These are phyloP conservation scores for Lordiphosa clarofinis DNA, from an alignment of 1,140 invertebrate genomes.

Conservation along the genomic window DNA sequence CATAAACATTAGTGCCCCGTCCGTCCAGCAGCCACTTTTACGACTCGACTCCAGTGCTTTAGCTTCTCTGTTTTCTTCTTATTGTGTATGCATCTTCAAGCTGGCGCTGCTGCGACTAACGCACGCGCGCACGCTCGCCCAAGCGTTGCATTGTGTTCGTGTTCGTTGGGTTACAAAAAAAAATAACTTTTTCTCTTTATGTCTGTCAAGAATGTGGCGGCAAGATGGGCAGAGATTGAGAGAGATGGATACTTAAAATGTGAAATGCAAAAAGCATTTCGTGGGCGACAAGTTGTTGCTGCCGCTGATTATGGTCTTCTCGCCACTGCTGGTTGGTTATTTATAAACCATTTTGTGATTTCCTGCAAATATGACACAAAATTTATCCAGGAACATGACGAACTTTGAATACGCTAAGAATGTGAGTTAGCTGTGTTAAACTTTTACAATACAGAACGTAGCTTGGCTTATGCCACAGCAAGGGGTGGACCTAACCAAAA, in stretches of 20 bases:
- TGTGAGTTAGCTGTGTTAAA: too few relatives aligned
- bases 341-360: constrained; percentile 1
- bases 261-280: constrained; percentile 16
- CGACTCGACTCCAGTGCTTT: not conserved
- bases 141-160: constrained; percentile 49
- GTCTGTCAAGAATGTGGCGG: constrained; percentile 55
- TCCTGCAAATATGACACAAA: not conserved
- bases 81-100: not conserved
- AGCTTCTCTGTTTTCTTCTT: constrained; percentile 1
- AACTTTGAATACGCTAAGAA: not conserved
- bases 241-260: constrained; percentile 7
- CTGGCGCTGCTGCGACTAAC: constrained; percentile 8
- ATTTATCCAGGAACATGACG: not conserved
- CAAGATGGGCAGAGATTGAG: constrained; percentile 2
- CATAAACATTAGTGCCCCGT: too few relatives aligned
- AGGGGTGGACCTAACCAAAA: too few relatives aligned
- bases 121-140: constrained; percentile 52
- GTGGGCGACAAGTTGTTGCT: constrained; percentile 13
- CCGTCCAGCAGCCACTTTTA: too few relatives aligned
- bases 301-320: constrained; percentile 6
- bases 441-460: too few relatives aligned
- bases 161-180: constrained; percentile 15
- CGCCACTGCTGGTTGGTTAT: not conserved
- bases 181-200: constrained; percentile 34
- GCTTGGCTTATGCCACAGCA: too few relatives aligned